Base-by-base conservation (phyloP, 2,113 vertebrate species). In the Bostrychus sinensis region DNA sequence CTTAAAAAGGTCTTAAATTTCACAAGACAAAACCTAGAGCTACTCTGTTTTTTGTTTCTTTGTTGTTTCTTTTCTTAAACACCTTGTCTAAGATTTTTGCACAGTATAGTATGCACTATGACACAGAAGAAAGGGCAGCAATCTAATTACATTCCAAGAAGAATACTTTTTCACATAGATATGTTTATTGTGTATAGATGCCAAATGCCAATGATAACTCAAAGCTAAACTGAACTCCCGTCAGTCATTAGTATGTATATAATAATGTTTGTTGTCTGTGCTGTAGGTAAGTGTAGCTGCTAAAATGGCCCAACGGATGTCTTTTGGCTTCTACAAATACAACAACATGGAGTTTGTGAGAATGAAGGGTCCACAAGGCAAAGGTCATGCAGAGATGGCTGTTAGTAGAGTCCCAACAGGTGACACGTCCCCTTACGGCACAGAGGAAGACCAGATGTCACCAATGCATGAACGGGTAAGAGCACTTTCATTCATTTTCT, bases 321-420 rank as follows among this genome's bases (percentile, higher is more conserved):
- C 97, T 0, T 99, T 99, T 0, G 97, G 97, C 81, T 98, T 98
- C 88, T 99, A 99, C 79, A 98, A 99, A 58, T 99, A 96, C 80
- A 98, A 91, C 92, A 98, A 95, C 89, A 98, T 99, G 97, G 97
- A 99, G 90, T 99, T 99, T 39, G 97, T 99, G 62, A 91, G 97
- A 72, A 99, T 99, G 97, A 99, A 99, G 78, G 97, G 97, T 2
- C 97, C 97, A 0, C 97, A 99, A 86, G 97, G 97, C 34, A 99
- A 99, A 82, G 97, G 97, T 30, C 97, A 99, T 0, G 97, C 97
- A 0, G 97, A 99, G 89, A 99, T 99, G 97, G 97, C 97, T 0
- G 97, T 99, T 78, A 98, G 95, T 65, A 89, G 97, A 5, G 96
- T 98, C 71, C 94, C 96, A 14, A 98, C 96, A 0, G 96, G 96